Conservation (phyloP, 2,113 vertebrate species). For the Hemicordylus capensis region DNA sequence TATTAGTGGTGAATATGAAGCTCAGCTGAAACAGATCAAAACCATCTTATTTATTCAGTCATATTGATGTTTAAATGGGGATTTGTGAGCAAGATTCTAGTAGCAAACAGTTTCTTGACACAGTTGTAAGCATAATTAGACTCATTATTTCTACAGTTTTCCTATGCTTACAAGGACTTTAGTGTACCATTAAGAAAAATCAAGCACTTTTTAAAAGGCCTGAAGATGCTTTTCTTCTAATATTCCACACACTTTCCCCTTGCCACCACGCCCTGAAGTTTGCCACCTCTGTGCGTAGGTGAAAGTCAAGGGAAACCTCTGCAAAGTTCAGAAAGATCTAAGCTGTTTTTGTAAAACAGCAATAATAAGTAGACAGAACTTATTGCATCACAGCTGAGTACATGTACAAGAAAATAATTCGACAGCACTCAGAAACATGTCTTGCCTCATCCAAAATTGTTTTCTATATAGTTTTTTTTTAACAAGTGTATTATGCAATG, state of each 20-base stretch:
- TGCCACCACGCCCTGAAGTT: too few relatives aligned
- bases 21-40: slow-evolving; percentile 28
- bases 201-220: too few relatives aligned
- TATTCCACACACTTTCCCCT: not conserved
- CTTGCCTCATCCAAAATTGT: not conserved
- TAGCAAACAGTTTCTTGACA: not conserved
- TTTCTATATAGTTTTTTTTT: not conserved
- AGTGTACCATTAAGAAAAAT: not conserved
- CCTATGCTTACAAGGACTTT: slow-evolving; percentile 10
- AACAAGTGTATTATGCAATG: not conserved
- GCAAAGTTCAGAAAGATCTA: not conserved
- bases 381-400: not conserved
- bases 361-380: not conserved
- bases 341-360: not conserved
- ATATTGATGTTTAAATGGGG: slow-evolving; percentile 7
- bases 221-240: not conserved
- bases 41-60: slow-evolving; percentile 42
- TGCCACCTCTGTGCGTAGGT: not conserved
- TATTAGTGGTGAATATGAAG: slow-evolving; percentile 33
- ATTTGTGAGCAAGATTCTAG: slow-evolving; percentile 28
- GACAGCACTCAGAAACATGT: not conserved
- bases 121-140: slow-evolving; percentile 39
- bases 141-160: slow-evolving; percentile 16
- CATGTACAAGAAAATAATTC: not conserved
- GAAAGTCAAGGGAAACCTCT: not conserved